Conservation (phyloP, 2,888 invertebrate species). For the Macrophya annulata region DNA sequence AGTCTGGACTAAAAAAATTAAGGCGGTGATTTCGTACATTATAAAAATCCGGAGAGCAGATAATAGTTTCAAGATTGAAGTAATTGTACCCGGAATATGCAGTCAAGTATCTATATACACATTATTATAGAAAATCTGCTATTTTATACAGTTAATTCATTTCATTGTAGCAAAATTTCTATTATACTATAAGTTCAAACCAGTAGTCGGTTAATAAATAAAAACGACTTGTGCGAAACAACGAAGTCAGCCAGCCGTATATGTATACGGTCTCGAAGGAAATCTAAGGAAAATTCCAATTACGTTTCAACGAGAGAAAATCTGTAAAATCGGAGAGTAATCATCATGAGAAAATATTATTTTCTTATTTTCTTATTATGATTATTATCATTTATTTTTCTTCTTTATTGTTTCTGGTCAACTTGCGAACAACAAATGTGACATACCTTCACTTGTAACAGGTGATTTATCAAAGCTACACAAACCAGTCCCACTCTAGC, state of each 20-base stretch:
- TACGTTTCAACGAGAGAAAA: slow-evolving; percentile 36
- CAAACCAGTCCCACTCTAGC: background rate
- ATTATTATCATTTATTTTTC: background rate
- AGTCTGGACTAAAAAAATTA: background rate
- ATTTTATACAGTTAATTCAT: background rate
- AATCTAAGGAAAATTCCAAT: slow-evolving; percentile 42
- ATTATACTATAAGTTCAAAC: background rate
- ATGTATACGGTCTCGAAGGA: slow-evolving; percentile 33
- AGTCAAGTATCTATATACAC: background rate
- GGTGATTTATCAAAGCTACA: slow-evolving; percentile 1
- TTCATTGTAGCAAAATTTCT: background rate
- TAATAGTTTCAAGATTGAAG: background rate
- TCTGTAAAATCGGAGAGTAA: slow-evolving; percentile 21
- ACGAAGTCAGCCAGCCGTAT: background rate
- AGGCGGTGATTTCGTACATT: background rate
- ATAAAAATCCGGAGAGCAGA: background rate
- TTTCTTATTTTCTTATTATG: background rate
- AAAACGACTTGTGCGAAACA: slow-evolving; percentile 12
- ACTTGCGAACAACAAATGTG: background rate
- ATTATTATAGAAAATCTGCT: background rate
- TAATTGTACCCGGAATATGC: background rate
- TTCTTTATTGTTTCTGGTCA: background rate
- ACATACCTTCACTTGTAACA: background rate
- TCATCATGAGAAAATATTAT: slow-evolving; percentile 15
- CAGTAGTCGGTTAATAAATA: slow-evolving; percentile 20